Conservation (phyloP, 2,888 invertebrate species). For the Acanthopleura granulata region DNA sequence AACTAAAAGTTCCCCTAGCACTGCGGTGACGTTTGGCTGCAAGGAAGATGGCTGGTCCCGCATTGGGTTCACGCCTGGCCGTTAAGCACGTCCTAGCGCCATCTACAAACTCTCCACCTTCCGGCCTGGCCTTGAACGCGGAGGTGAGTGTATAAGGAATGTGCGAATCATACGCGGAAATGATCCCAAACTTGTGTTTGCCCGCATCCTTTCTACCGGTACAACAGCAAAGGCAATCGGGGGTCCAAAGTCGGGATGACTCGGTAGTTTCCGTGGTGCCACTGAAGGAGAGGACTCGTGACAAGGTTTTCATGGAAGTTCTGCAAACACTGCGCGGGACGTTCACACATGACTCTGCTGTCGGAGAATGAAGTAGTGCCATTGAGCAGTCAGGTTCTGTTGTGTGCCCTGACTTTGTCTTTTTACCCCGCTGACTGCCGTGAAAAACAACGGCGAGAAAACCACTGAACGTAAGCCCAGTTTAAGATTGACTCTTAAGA, state of each 20-base stretch:
- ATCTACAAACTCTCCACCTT: constrained; percentile 14
- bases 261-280: constrained; percentile 11
- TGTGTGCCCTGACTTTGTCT: neutral
- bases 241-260: neutral
- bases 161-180: constrained; percentile 17
- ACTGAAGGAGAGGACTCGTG: neutral
- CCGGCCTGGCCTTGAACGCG: constrained; percentile 15
- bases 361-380: neutral
- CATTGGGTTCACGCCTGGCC: constrained; percentile 2
- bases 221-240: neutral
- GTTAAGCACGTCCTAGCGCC: constrained; percentile 15
- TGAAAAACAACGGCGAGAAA: neutral
- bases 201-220: neutral
- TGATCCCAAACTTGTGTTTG: constrained; percentile 16
- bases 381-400: constrained; percentile 1
- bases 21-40: neutral
- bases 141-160: neutral
- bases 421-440: neutral
- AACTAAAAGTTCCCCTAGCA: neutral
- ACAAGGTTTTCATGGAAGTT: neutral
- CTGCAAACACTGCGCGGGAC: neutral
- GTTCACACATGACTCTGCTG: neutral
- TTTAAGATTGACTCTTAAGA: too few species aligned
- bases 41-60: neutral
- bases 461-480: too few species aligned